Percentiles rank a stretch among this genome's conserved stretches.
These are phyloP conservation scores for Caenorhabditis parvicauda DNA, from an alignment of 2,888 invertebrate genomes.

Conservation along the genomic window DNA sequence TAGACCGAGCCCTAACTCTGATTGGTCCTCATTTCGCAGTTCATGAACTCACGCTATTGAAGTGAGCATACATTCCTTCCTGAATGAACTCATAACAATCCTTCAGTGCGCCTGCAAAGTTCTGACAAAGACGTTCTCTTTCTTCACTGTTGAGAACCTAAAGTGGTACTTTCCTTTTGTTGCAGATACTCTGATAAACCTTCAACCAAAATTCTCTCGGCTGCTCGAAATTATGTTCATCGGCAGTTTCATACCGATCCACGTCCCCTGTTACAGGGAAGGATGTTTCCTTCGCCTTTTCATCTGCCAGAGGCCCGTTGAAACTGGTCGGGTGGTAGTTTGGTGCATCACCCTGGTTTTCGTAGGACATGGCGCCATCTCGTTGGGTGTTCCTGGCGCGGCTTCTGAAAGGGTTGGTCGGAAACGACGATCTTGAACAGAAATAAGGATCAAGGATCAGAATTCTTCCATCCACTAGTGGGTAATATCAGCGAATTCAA, in stretches of 20 bases:
- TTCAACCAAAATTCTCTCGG: slow-evolving; percentile 78
- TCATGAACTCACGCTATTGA: too few relatives aligned
- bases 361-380: slow-evolving; percentile 76
- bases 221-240: slow-evolving; percentile 88
- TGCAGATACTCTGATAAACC: slow-evolving; percentile 64
- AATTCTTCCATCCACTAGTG: too few relatives aligned
- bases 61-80: slow-evolving; percentile 79
- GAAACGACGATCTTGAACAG: too few relatives aligned
- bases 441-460: too few relatives aligned
- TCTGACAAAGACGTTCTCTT: slow-evolving; percentile 74
- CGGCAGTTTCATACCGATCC: slow-evolving; percentile 75
- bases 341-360: slow-evolving; percentile 82
- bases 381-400: slow-evolving; percentile 77
- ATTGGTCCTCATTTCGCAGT: too few relatives aligned
- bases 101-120: slow-evolving; percentile 78
- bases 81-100: slow-evolving; percentile 78
- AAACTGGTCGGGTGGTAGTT: slow-evolving; percentile 97
- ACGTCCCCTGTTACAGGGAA: slow-evolving; percentile 76
- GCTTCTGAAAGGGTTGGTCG: too few relatives aligned
- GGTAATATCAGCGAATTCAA: too few relatives aligned
- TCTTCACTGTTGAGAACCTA: slow-evolving; percentile 73
- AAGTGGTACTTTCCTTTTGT: slow-evolving; percentile 1
- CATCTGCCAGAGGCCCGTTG: slow-evolving; percentile 74
- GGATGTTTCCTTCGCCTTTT: slow-evolving; percentile 62
- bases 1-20: too few relatives aligned